These are phyloP conservation scores for Ophioninae sp. DNA, from an alignment of 2,888 invertebrate species.

Conservation along the genomic window DNA sequence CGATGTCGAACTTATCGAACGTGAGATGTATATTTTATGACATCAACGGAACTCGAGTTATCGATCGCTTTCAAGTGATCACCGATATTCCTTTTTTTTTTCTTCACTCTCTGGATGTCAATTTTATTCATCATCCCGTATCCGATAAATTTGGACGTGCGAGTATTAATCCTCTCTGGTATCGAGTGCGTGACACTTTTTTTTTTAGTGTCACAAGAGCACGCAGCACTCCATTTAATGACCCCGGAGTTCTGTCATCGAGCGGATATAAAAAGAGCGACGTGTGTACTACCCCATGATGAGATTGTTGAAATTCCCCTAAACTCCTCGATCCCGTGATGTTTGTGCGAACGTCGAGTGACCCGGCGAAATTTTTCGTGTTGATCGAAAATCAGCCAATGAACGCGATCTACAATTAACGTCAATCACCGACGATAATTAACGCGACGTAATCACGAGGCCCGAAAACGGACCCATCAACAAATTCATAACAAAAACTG, in stretches of 20 bases:
- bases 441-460: background rate
- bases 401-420: conserved; percentile 1
- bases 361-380: background rate
- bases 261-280: conserved; percentile 23
- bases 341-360: conserved; percentile 3
- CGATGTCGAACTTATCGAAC: conserved; percentile 8
- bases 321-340: background rate
- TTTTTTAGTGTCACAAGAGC: conserved; percentile 3
- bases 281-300: conserved; percentile 9
- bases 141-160: background rate
- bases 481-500: conserved; percentile 11
- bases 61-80: conserved; percentile 29
- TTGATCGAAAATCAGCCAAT: conserved; percentile 16
- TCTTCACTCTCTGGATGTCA: background rate
- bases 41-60: conserved; percentile 22
- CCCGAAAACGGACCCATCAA: background rate
- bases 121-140: conserved; percentile 6
- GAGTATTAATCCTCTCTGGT: conserved; percentile 17
- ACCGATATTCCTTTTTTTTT: conserved; percentile 9
- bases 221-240: conserved; percentile 39
- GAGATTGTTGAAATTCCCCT: background rate
- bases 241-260: conserved; percentile 26
- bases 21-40: conserved; percentile 37
- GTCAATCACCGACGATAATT: background rate
- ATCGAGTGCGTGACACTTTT: conserved; percentile 18